Percentiles rank a stretch among this genome's conserved stretches.
Evolutionary conservation across 2,113 vertebrate genomes (phyloP).

Genomic region (Alosa alosa): DNA sequence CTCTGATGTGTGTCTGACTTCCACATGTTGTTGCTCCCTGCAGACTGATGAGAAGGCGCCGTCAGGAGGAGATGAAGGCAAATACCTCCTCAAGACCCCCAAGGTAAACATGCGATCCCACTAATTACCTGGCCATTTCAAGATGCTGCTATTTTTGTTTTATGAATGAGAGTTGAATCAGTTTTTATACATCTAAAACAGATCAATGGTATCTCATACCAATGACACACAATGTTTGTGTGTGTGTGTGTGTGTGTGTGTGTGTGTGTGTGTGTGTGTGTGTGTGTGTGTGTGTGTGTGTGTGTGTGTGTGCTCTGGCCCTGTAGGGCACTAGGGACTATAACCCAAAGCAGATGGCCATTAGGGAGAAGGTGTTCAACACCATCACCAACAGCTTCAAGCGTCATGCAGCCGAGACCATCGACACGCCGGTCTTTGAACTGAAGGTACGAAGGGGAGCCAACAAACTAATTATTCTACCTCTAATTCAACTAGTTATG

Average conservation of each 20-base stretch:
- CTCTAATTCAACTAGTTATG: too few species aligned
- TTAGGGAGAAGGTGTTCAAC: conserved; percentile 90
- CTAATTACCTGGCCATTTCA: too few species aligned
- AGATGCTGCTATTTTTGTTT: too few species aligned
- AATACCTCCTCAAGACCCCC: background rate
- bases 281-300: background rate
- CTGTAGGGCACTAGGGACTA: conserved; percentile 75
- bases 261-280: background rate
- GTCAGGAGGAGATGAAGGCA: background rate
- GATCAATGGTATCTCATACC: too few species aligned
- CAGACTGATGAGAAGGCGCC: background rate
- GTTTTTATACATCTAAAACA: too few species aligned
- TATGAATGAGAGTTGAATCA: too few species aligned
- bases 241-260: background rate
- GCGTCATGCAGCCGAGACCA: conserved; percentile 93
- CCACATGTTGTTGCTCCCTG: too few species aligned
- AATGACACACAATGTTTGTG: too few species aligned
- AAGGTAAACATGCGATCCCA: background rate
- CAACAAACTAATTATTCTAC: background rate
- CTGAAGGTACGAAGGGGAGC: conserved; percentile 81
- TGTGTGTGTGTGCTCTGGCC: background rate
- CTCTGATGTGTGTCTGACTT: too few species aligned
- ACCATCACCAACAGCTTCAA: conserved; percentile 86
- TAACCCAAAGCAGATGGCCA: conserved; percentile 94
- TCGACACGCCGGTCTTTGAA: conserved; percentile 96